Conservation (phyloP, 2,113 vertebrate species). For the Etheostoma cragini region DNA sequence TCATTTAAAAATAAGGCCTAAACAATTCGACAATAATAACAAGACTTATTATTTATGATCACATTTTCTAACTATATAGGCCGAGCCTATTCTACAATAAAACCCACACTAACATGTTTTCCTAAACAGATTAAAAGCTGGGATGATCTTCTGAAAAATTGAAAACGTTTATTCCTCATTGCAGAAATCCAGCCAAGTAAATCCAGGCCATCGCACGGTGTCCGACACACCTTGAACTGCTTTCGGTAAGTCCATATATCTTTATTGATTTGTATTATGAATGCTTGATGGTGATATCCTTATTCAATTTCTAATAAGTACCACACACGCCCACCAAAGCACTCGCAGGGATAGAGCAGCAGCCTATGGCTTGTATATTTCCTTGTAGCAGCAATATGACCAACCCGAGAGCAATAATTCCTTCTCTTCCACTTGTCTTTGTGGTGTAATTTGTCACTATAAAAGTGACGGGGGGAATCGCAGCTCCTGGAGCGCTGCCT, state of each 20-base stretch:
- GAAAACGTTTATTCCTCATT: conserved; percentile 43
- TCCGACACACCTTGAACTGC: conserved; percentile 70
- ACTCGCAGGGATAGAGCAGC: conserved; percentile 49
- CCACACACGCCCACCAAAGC: conserved; percentile 64
- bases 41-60: background rate
- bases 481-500: conserved; percentile 74
- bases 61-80: background rate
- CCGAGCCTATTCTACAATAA: background rate
- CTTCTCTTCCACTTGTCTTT: conserved; percentile 78
- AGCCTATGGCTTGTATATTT: conserved; percentile 62
- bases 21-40: background rate
- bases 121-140: background rate
- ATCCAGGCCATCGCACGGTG: conserved; percentile 63
- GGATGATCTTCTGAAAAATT: background rate
- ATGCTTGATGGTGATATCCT: conserved; percentile 78
- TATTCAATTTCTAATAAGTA: conserved; percentile 81
- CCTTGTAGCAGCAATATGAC: conserved; percentile 65
- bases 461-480: conserved; percentile 77
- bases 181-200: conserved; percentile 78
- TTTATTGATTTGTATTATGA: conserved; percentile 82
- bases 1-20: conserved; percentile 11
- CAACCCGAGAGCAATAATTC: conserved; percentile 78
- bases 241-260: conserved; percentile 82
- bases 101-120: background rate
- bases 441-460: conserved; percentile 81